Evolutionary conservation across 2,797 vertebrate species (phyloP), one percentile per base, ranked within the genome.

Genomic region (Rachycentron canadum): DNA sequence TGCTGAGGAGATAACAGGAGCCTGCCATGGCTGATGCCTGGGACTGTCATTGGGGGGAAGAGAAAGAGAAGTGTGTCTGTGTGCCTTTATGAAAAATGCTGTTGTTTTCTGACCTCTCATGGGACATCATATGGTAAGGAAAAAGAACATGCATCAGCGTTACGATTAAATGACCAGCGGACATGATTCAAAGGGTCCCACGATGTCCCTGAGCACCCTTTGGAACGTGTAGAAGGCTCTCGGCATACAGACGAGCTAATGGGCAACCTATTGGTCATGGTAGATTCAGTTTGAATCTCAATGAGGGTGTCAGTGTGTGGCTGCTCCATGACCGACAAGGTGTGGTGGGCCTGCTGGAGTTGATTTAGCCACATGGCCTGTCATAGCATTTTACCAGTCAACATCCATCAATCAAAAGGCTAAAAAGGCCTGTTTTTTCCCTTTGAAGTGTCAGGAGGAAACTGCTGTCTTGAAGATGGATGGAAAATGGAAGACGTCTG

Each of bases 231-330:
- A 59, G 84, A 86, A 87, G 85, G 87, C 84, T 90, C 84, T 81
- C 82, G 77, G 91, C 88, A 91, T 90, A 91, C 90, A 93, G 92
- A 89, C 89, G 78, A 86, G 93, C 91, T 94, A 94, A 94, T 94
- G 93, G 92, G 90, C 91, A 92, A 90, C 89, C 90, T 86, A 93
- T 92, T 91, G 93, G 93, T 94, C 92, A 93, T 84, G 93, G 91
- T 92, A 86, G 90, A 91, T 88, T 92, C 90, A 66, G 88, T 84
- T 85, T 90, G 93, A 94, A 94, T 94, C 90, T 91, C 90, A 93
- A 93, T 94, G 93, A 94, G 93, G 85, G 85, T 87, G 90, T 92
- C 91, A 89, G 89, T 69, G 83, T 82, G 84, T 26, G 78, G 72
- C 76, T 73, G 87, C 84, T 90, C 88, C 87, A 81, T 94, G 93